Evolutionary conservation across 2,888 invertebrate species (phyloP), one percentile per base, ranked within the genome.

Genomic region (Pecten maximus): DNA sequence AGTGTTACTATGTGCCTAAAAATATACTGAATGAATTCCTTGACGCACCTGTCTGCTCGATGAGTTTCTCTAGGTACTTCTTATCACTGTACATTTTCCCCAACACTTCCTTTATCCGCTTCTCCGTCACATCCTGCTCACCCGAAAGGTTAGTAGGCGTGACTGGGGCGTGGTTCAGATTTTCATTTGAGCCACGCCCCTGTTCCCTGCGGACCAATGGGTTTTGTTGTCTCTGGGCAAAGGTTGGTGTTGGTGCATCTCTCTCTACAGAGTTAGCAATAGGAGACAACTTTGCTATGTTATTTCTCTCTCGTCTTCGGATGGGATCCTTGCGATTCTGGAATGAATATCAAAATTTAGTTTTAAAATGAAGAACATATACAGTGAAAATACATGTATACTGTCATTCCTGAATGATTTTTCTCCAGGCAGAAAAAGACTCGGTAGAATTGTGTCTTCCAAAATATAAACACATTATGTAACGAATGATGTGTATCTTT

Each of bases 61-160:
- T 92, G 2, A 94, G 90, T 87, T 93, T 93, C 90, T 94, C 94
- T n/a, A 94, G 91, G 60, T 94, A 94, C 88, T 93, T 92, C 86
- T 93, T 93, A 88, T 94, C 94, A 44, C 91, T 93, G 88, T 94
- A 93, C 94, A 94, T 94, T 40, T 91, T 91, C 2, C 94, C 94
- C 12, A 94, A 91, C 16, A 94, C 92, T 39, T 93, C 92, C 88
- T 92, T 93, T 93, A 94, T 94, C 89, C 93, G 92, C 19, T 91
- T 92, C 39, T 94, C 93, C 40, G 93, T 91, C 1, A 94, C 92
- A 44, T 94, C 94, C 40, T 93, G 92, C 54, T 91, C 92, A 12
- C 86, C 88, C 15, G 44, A 8, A 10, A 35, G 28, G 2, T 74
- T 44, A 15, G 88, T 15, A 12, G 88, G 35, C 10, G 88, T 88